A percentile compares a stretch with the other conserved stretches of the same genome.
phyloP scores from a whole-genome alignment of 2,888 invertebrate genomes.

The Leptura quadrifasciata region DNA sequence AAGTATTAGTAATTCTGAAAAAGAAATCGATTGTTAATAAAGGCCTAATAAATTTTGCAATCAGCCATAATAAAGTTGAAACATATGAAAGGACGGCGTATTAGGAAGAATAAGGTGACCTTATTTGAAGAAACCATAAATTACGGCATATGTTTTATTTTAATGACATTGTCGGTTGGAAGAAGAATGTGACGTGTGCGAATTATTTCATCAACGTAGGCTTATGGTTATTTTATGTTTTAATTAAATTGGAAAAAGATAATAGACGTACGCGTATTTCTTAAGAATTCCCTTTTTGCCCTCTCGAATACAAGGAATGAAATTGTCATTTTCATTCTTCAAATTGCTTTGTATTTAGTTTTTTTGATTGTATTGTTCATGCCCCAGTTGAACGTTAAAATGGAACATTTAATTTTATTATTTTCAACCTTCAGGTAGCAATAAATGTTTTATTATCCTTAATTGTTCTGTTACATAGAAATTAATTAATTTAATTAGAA shows the following conservation, averaged over 20 bases:
- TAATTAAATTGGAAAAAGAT: slow-evolving; percentile 71
- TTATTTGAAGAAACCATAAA: slow-evolving; percentile 42
- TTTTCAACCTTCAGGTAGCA: slow-evolving; percentile 46
- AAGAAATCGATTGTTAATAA: not conserved
- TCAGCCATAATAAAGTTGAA: slow-evolving; percentile 19
- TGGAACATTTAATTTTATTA: slow-evolving; percentile 52
- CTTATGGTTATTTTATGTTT: slow-evolving; percentile 71
- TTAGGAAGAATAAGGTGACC: slow-evolving; percentile 30
- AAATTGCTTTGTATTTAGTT: slow-evolving; percentile 62
- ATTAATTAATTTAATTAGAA: slow-evolving; percentile 56
- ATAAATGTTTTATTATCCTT: slow-evolving; percentile 53
- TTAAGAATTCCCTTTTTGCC: slow-evolving; percentile 64
- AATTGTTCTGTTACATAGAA: slow-evolving; percentile 51
- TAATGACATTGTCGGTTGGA: slow-evolving; percentile 57
- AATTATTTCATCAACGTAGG: slow-evolving; percentile 62
- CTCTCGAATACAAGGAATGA: slow-evolving; percentile 66
- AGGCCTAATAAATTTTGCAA: slow-evolving; percentile 33
- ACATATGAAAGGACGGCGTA: not conserved
- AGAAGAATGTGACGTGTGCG: slow-evolving; percentile 61
- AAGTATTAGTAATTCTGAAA: not conserved
- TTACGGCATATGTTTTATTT: slow-evolving; percentile 51
- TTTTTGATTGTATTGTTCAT: slow-evolving; percentile 52
- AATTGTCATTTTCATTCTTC: slow-evolving; percentile 71
- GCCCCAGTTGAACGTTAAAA: slow-evolving; percentile 51
- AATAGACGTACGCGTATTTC: slow-evolving; percentile 66